Percentiles rank a stretch among this genome's conserved stretches.
phyloP scores from a whole-genome alignment of 2,797 vertebrate species.

The Ptychobarbus kaznakovi region DNA sequence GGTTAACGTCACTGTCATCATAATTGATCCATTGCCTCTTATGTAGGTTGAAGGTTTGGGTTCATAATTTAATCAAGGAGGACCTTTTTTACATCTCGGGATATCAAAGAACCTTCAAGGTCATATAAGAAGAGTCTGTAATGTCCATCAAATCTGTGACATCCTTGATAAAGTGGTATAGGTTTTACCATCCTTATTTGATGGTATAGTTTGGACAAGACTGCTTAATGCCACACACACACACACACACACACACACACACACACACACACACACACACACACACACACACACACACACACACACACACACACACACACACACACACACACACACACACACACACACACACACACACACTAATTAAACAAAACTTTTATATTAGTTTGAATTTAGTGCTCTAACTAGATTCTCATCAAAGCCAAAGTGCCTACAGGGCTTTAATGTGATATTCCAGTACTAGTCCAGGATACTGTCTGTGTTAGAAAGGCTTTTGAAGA shows the following conservation, averaged over 20 bases:
- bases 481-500: not conserved
- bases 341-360: not conserved
- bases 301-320: no score
- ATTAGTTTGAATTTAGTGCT: not conserved
- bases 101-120: conserved; percentile 34
- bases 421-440: not conserved
- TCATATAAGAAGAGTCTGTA: conserved; percentile 6
- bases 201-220: conserved; percentile 17
- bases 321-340: no score
- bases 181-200: no score
- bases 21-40: conserved; percentile 21
- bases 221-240: not conserved
- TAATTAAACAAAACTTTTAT: not conserved
- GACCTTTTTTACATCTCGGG: not conserved
- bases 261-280: no score
- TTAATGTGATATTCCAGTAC: conserved; percentile 13
- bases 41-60: conserved; percentile 1
- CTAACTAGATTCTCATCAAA: conserved; percentile 6
- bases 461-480: not conserved
- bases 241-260: no score
- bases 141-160: conserved; percentile 5
- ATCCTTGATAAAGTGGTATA: not conserved
- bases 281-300: no score
- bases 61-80: conserved; percentile 13
- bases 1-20: conserved; percentile 46